Percentiles rank a stretch among this genome's conserved stretches.
Conservation (phyloP, 1,140 invertebrate genomes). For the Drosophila burlai region DNA sequence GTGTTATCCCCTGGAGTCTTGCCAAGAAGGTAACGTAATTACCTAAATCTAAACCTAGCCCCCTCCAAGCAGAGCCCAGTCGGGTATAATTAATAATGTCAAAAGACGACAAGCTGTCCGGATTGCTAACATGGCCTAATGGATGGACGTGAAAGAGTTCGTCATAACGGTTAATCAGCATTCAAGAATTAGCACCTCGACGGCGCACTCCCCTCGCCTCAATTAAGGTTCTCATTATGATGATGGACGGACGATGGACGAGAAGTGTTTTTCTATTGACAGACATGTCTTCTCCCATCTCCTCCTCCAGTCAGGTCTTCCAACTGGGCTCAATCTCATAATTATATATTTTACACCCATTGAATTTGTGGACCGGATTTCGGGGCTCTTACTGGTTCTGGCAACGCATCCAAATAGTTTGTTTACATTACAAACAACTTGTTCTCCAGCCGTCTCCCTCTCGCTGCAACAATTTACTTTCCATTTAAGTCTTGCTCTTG, state of each 20-base stretch:
- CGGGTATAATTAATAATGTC: constrained; percentile 48
- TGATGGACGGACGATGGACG: neutral
- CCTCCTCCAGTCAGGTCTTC: neutral
- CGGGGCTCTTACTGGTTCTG: constrained; percentile 33
- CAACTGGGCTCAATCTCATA: constrained; percentile 24
- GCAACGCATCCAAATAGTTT: constrained; percentile 78
- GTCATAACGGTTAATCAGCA: constrained; percentile 68
- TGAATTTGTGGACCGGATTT: constrained; percentile 75
- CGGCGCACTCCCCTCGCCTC: constrained; percentile 30
- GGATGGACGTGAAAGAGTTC: constrained; percentile 33
- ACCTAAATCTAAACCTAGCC: neutral
- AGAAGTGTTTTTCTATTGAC: constrained; percentile 15
- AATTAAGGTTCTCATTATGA: constrained; percentile 58
- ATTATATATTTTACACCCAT: constrained; percentile 71
- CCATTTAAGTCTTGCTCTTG: constrained; percentile 78
- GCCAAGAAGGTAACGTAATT: constrained; percentile 24
- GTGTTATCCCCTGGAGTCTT: neutral
- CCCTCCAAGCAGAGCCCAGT: constrained; percentile 1
- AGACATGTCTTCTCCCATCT: constrained; percentile 17
- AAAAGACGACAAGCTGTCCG: constrained; percentile 36
- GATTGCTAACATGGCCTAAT: constrained; percentile 35
- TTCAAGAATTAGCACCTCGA: constrained; percentile 56
- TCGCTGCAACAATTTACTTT: constrained; percentile 70
- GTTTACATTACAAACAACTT: constrained; percentile 79
- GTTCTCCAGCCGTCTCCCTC: constrained; percentile 23